These are phyloP conservation scores for Drosophila bipectinata DNA, from an alignment of 1,140 invertebrate genomes.

Conservation along the genomic window DNA sequence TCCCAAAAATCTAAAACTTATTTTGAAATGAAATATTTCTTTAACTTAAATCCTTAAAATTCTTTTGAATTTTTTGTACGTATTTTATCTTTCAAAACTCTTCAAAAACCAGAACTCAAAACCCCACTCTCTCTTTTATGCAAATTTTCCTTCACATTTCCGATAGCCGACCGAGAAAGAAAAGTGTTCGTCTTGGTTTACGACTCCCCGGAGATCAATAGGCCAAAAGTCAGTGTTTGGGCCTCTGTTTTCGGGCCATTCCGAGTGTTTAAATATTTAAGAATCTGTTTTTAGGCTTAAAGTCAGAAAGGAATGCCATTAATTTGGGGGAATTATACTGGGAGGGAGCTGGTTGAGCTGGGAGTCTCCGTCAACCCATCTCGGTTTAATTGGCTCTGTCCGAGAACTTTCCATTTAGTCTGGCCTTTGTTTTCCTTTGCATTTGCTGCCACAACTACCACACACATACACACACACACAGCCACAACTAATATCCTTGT, in stretches of 20 bases:
- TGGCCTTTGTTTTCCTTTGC: constrained; percentile 18
- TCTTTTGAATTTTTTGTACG: no score
- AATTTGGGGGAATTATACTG: constrained; percentile 16
- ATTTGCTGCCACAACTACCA: neutral
- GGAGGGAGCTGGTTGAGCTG: neutral
- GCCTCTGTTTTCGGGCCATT: neutral
- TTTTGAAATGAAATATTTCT: no score
- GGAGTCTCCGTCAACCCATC: neutral
- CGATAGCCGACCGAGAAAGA: constrained; percentile 5
- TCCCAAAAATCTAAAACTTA: no score
- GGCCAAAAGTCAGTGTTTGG: neutral
- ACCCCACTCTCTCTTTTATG: no score
- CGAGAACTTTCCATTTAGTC: constrained; percentile 35
- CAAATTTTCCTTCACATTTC: constrained; percentile 8
- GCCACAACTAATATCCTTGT: neutral
- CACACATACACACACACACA: neutral
- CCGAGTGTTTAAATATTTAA: constrained; percentile 14
- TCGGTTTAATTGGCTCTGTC: constrained; percentile 34
- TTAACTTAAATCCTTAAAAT: no score
- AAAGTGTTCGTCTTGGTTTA: constrained; percentile 7
- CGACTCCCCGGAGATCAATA: constrained; percentile 26
- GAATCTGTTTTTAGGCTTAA: constrained; percentile 14
- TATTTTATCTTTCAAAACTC: no score
- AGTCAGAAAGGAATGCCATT: constrained; percentile 10
- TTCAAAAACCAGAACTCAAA: no score